Percentiles rank a stretch among this genome's conserved stretches.
These are phyloP conservation scores for Pseudolaguvia tuberculata DNA, from an alignment of 2,113 vertebrate genomes.

Conservation along the genomic window DNA sequence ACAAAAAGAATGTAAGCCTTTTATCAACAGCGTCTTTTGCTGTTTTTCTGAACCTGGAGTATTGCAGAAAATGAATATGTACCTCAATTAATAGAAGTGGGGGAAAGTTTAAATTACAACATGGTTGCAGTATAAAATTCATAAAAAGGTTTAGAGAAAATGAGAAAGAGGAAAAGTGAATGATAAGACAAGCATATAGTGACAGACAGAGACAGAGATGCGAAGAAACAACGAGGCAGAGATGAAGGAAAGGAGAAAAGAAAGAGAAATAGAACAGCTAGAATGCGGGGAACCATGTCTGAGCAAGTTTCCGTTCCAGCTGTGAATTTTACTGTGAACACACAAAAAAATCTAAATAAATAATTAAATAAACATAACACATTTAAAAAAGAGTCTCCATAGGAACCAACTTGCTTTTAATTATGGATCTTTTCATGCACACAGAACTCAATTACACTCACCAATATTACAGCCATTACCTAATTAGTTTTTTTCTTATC, in stretches of 20 bases:
- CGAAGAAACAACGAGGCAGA: background rate
- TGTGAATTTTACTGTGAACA: conserved; percentile 61
- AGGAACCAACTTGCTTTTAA: conserved; percentile 63
- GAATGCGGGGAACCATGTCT: conserved; percentile 37
- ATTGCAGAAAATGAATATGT: background rate
- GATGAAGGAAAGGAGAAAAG: background rate
- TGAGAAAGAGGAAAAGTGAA: no score
- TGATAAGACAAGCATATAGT: background rate
- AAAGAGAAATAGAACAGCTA: background rate
- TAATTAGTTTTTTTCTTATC: conserved; percentile 59
- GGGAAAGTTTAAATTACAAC: conserved; percentile 8
- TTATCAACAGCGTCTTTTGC: background rate
- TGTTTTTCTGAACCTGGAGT: background rate
- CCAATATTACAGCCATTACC: conserved; percentile 64
- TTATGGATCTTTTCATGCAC: conserved; percentile 58
- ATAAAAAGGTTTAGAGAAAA: no score
- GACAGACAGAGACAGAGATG: background rate
- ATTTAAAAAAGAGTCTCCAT: conserved; percentile 53
- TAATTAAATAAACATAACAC: conserved; percentile 22
- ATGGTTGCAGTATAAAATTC: conserved; percentile 12
- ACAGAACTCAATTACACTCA: conserved; percentile 67
- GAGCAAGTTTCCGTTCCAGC: conserved; percentile 59
- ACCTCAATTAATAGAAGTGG: background rate
- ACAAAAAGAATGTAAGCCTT: background rate
- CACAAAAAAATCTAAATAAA: conserved; percentile 66